Evolutionary conservation across 2,888 invertebrate genomes (phyloP).

Genomic region (Anthrax anthrax): DNA sequence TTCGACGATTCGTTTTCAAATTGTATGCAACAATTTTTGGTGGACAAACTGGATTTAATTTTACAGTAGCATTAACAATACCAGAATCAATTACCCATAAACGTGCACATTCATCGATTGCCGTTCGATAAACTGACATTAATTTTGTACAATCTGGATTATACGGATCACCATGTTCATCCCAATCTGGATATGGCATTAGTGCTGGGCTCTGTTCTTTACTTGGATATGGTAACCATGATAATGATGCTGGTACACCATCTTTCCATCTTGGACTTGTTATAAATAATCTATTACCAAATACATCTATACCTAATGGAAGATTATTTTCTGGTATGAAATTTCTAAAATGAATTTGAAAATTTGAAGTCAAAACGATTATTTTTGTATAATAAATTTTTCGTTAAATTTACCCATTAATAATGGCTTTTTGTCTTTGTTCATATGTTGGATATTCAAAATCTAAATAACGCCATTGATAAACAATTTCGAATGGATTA

Average conservation of each 20-base stretch:
- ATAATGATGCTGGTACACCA: constrained; percentile 60
- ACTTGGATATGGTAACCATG: constrained; percentile 47
- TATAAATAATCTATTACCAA: constrained; percentile 53
- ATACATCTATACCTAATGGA: constrained; percentile 59
- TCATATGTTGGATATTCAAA: constrained; percentile 49
- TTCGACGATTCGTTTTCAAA: constrained; percentile 45
- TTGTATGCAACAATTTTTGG: constrained; percentile 62
- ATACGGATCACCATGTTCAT: constrained; percentile 26
- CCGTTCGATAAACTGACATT: constrained; percentile 62
- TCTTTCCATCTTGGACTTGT: constrained; percentile 62
- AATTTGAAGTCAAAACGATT: too few species aligned
- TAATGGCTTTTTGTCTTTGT: constrained; percentile 44
- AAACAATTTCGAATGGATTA: constrained; percentile 36
- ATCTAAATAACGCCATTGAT: constrained; percentile 62
- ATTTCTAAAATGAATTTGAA: constrained; percentile 28
- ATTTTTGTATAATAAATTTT: too few species aligned
- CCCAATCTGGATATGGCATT: constrained; percentile 62
- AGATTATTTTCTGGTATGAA: constrained; percentile 59
- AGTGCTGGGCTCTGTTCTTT: constrained; percentile 46
- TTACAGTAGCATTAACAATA: constrained; percentile 52
- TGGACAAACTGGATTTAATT: constrained; percentile 52
- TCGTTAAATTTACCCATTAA: constrained; percentile 39
- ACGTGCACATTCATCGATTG: constrained; percentile 58
- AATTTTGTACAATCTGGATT: constrained; percentile 47
- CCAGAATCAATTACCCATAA: constrained; percentile 74